Percentiles rank a stretch among this genome's conserved stretches.
Conservation (phyloP, 2,113 vertebrate genomes). For the Lycaon pictus region DNA sequence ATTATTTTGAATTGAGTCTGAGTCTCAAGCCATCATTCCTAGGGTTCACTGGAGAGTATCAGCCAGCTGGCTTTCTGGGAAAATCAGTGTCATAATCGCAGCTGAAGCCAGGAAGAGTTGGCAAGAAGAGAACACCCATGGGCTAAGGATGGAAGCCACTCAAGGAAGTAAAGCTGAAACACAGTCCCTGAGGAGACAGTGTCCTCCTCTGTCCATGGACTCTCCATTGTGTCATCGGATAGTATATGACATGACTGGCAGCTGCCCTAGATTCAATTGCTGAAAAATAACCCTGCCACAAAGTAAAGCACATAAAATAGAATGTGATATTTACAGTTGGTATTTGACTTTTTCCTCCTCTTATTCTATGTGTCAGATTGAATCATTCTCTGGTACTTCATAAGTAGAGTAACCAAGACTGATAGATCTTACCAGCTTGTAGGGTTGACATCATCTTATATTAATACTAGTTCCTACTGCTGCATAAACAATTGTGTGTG, state of each 20-base stretch:
- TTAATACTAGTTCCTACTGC: not conserved
- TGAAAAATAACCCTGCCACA: not conserved
- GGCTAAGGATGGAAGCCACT: not conserved
- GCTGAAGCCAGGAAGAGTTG: not conserved
- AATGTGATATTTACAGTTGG: not conserved
- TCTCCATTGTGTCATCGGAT: not conserved
- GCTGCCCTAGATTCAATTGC: not conserved
- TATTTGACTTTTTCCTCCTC: not conserved
- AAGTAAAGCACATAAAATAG: not conserved
- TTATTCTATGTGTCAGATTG: not conserved
- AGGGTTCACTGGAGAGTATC: not conserved
- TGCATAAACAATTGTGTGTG: rapidly evolving
- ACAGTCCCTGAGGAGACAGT: not conserved
- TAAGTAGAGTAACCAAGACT: not conserved
- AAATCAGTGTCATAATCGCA: not conserved
- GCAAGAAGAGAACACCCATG: not conserved
- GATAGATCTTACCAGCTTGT: not conserved
- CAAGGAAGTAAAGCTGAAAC: not conserved
- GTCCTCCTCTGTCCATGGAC: rapidly evolving
- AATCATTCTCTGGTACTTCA: not conserved
- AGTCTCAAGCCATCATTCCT: not conserved
- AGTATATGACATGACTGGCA: too few relatives aligned
- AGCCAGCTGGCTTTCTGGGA: not conserved
- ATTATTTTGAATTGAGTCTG: not conserved
- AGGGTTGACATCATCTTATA: not conserved